phyloP scores from a whole-genome alignment of 2,888 invertebrate genomes.

The Orthosia gracilis region DNA sequence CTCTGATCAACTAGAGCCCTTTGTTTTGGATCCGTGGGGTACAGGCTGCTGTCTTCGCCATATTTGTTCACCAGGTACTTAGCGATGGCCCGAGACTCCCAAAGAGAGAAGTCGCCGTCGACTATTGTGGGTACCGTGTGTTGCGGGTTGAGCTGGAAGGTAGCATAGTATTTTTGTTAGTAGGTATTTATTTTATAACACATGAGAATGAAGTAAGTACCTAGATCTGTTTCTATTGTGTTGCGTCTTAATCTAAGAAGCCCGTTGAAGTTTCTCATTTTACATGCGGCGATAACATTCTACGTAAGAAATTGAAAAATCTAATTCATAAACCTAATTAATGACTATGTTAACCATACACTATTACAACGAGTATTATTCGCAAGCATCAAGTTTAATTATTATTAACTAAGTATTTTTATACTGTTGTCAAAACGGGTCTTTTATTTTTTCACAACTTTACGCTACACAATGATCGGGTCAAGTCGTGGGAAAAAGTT shows the following conservation, averaged over 20 bases:
- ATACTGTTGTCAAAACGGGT: no score
- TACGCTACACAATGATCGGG: background rate
- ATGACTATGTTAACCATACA: no score
- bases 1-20: conserved; percentile 94
- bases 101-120: conserved; percentile 95
- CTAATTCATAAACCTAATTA: no score
- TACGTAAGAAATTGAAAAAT: no score
- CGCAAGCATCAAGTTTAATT: no score
- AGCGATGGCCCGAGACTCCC: conserved; percentile 96
- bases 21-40: conserved; percentile 93
- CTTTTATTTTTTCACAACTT: no score
- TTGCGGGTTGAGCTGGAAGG: conserved; percentile 94
- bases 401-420: no score
- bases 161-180: background rate
- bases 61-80: conserved; percentile 95
- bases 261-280: no score
- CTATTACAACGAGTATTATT: no score
- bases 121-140: conserved; percentile 95
- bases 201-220: background rate
- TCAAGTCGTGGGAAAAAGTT: background rate
- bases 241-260: no score
- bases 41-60: conserved; percentile 93
- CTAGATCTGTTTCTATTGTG: background rate
- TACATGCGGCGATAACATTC: no score
- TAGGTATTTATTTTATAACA: background rate